A percentile compares a stretch with the other conserved stretches of the same genome.
Conservation (phyloP, 1,140 invertebrate species). For the Penaeus vannamei region DNA sequence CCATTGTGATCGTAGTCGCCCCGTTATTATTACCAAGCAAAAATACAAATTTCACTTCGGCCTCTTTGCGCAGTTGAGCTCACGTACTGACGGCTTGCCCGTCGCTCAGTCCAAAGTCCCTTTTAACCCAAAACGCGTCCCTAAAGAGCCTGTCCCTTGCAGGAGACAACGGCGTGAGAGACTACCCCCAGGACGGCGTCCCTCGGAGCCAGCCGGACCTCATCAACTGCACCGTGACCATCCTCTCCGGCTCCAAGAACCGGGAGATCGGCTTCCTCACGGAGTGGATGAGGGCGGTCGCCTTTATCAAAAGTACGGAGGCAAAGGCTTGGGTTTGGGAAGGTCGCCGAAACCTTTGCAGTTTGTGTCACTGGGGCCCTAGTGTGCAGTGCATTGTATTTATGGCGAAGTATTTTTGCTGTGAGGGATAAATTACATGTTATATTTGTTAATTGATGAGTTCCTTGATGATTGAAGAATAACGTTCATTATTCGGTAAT, state of each 20-base stretch:
- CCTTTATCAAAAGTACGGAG: slow-evolving; percentile 71
- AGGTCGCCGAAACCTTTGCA: neutral
- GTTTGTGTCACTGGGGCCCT: neutral
- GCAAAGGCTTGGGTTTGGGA: neutral
- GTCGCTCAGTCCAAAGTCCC: too few species aligned
- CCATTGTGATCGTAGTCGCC: too few species aligned
- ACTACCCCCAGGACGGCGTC: slow-evolving; percentile 19
- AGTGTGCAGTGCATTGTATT: neutral
- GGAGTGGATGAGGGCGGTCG: slow-evolving; percentile 78
- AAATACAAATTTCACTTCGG: too few species aligned
- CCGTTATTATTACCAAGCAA: too few species aligned
- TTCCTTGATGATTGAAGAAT: too few species aligned
- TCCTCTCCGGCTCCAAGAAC: slow-evolving; percentile 72
- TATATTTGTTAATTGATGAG: neutral
- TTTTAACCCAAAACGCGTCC: too few species aligned
- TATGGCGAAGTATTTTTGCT: neutral
- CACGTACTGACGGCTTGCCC: too few species aligned
- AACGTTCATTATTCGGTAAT: neutral
- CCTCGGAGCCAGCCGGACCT: slow-evolving; percentile 66
- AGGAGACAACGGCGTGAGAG: neutral
- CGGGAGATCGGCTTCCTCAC: slow-evolving; percentile 77
- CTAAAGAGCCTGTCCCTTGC: neutral
- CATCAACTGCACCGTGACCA: slow-evolving; percentile 74
- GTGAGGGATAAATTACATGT: neutral
- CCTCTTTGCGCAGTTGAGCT: too few species aligned